Percentiles rank a stretch among this genome's conserved stretches.
These are phyloP conservation scores for Muraenolepis orangiensis DNA, from an alignment of 2,797 vertebrate genomes.

Conservation along the genomic window DNA sequence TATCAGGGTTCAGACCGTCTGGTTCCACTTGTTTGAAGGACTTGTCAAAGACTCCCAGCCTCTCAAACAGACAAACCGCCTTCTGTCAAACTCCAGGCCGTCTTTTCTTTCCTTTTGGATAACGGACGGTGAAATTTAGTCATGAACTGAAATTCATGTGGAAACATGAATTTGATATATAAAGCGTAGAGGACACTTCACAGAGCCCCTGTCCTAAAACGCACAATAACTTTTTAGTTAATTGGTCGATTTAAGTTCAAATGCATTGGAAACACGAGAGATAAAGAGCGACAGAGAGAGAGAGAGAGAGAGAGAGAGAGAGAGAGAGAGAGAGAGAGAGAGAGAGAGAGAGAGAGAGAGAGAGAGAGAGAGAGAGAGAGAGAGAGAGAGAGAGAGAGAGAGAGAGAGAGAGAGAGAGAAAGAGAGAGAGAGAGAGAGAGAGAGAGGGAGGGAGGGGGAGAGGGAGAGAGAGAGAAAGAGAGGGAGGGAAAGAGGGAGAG, in stretches of 20 bases:
- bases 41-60: background rate
- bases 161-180: background rate
- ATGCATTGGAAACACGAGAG: background rate
- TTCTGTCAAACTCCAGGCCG: too few species aligned
- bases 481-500: too few species aligned
- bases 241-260: background rate
- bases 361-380: background rate
- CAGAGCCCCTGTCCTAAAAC: too few species aligned
- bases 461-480: too few species aligned
- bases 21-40: background rate
- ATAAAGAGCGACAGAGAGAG: too few species aligned
- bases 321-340: background rate
- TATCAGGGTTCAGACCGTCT: background rate
- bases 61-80: background rate
- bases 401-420: background rate
- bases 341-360: background rate
- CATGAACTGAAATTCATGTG: background rate
- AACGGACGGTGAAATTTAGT: background rate
- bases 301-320: background rate
- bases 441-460: too few species aligned
- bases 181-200: too few species aligned
- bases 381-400: background rate
- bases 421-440: background rate
- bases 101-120: background rate
- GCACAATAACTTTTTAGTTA: too few species aligned